A percentile compares a stretch with the other conserved stretches of the same genome.
These are phyloP conservation scores for Drosophila meridionalis DNA, from an alignment of 2,888 invertebrate species.

Conservation along the genomic window DNA sequence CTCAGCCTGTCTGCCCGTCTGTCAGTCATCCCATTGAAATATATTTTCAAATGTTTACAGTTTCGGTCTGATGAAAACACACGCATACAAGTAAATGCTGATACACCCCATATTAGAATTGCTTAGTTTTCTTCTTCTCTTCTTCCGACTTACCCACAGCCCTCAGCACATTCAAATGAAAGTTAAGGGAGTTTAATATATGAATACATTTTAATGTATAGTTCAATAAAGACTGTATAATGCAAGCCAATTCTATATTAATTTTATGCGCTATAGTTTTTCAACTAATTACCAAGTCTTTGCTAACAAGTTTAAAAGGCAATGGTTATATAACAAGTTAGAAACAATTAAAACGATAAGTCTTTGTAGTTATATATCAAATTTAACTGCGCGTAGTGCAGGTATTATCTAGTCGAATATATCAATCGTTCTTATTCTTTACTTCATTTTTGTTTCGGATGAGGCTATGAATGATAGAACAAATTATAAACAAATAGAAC, in stretches of 20 bases:
- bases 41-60: slow-evolving; percentile 50
- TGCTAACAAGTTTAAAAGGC: background rate
- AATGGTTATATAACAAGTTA: background rate
- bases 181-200: background rate
- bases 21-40: slow-evolving; percentile 21
- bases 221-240: background rate
- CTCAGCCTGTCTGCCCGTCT: background rate
- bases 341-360: background rate
- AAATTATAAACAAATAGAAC: background rate
- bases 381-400: too few relatives aligned
- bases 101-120: slow-evolving; percentile 14
- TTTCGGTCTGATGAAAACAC: slow-evolving; percentile 26
- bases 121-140: background rate
- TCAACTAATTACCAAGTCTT: background rate
- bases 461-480: background rate
- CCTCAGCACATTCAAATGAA: background rate
- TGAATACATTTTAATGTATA: background rate
- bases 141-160: too few relatives aligned
- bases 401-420: too few relatives aligned
- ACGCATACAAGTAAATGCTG: slow-evolving; percentile 27
- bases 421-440: too few relatives aligned
- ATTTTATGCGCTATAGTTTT: background rate
- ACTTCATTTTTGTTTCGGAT: too few relatives aligned
- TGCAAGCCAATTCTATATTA: background rate
- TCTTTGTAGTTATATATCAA: too few relatives aligned